Base-by-base conservation (phyloP, 2,113 vertebrate species). In the Mola mola region DNA sequence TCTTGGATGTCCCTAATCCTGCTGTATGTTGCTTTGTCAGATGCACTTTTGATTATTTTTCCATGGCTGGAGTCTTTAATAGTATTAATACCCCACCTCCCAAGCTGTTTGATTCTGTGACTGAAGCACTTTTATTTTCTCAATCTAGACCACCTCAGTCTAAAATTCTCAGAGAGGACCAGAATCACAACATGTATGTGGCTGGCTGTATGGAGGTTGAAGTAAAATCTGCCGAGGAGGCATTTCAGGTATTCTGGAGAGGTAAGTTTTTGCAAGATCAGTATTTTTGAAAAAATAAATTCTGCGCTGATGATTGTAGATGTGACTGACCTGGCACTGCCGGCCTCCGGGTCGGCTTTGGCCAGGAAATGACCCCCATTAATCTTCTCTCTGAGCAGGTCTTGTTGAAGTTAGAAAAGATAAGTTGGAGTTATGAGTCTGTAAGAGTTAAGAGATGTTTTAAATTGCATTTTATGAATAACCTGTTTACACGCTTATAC, bases 101-200 rank as follows among this genome's bases (percentile, higher is more conserved):
- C 3, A 29, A 22, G 2, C 4, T 22, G 20, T 43, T 3, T 6
- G 3, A 33, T 13, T 15, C 12, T 8, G 3, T 15, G 2, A 19
- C 11, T 67, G 15, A 8, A 46, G 72, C 24, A 0, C 16, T 34
- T 51, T 33, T 53, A 4, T 68, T 49, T 55, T 63, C 10, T 57
- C 22, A 90, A 75, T 90, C 89, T 29, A 99, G 97, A 92, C 93
- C 93, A 6, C 96, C 95, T 4, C 97, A 98, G 10, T 98, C 97
- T 64, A 99, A 92, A 89, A 85, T 90, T 24, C 94, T 99, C 5
- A 89, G 96, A 17, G 97, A 99, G 85, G 97, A 99, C 80, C 95
- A 95, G 85, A 96, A 95, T 66, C 97, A 97, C 88, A 99, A 97
- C 78, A 98, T 99, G 96, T 99, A 98, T 2, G 94, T 99, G 47